Base-by-base conservation (phyloP, 2,888 invertebrate genomes). In the Dyspetes luteomarginatus region DNA sequence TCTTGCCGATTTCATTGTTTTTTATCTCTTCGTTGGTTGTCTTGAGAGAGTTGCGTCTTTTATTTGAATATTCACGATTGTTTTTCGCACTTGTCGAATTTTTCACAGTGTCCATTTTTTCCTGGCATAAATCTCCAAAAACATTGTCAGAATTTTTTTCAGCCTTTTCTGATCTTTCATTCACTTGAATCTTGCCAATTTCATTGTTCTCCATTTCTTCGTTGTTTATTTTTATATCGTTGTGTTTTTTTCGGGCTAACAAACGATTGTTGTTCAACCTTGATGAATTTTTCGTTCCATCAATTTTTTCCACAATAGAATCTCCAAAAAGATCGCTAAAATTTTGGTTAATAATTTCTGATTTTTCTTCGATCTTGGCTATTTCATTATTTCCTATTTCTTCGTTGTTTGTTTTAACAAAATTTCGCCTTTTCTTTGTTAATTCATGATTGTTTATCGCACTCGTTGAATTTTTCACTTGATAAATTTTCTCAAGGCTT, bases 171-270 rank as follows among this genome's bases (percentile, higher is more conserved):
- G 17, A 45, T 62, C 45, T 12, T 17, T 74, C 24, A 43, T 41
- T 36, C 41, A 55, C 19, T 28, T 24, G 2, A 26, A 41, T 26
- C 3, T 52, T n/a, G 2, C 55, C 36, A 60, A 71, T 36, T 60
- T 72, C 22, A 41, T 71, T 62, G n/a, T 41, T 36, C 22, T 55
- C 24, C 36, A n/a, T n/a, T n/a, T n/a, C n/a, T n/a, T n/a, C n/a
- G n/a, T n/a, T n/a, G n/a, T n/a, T n/a, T n/a, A n/a, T n/a, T n/a
- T n/a, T n/a, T n/a, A n/a, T n/a, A n/a, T n/a, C n/a, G n/a, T n/a
- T n/a, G n/a, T n/a, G n/a, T n/a, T n/a, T n/a, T n/a, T n/a, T n/a
- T n/a, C n/a, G n/a, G n/a, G n/a, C n/a, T n/a, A n/a, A n/a, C n/a
- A n/a, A n/a, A n/a, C n/a, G n/a, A n/a, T n/a, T 12, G 7, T 30